Conservation (phyloP, 2,888 invertebrate genomes). For the Cephus runcator region DNA sequence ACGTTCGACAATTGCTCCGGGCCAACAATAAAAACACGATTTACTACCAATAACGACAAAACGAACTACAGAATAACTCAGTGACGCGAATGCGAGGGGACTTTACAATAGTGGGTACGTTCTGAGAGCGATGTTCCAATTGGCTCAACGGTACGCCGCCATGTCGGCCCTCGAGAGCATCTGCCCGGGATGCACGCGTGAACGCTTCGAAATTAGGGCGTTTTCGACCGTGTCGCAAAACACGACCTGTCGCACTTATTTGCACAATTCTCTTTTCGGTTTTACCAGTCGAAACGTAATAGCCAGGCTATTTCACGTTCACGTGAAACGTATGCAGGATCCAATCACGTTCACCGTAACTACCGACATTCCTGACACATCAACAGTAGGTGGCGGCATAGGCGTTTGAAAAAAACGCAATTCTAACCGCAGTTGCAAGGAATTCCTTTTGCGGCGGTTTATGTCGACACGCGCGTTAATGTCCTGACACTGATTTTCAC, state of each 20-base stretch:
- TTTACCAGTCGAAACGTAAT: neutral
- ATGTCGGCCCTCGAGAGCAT: constrained; percentile 69
- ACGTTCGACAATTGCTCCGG: constrained; percentile 51
- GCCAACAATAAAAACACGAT: constrained; percentile 60
- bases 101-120: constrained; percentile 73
- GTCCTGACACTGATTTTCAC: neutral
- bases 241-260: neutral
- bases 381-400: constrained; percentile 57
- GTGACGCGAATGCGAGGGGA: constrained; percentile 77
- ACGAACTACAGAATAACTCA: constrained; percentile 73
- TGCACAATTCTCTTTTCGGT: neutral
- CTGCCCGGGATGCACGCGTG: constrained; percentile 16
- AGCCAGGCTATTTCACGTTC: constrained; percentile 22
- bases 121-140: constrained; percentile 74
- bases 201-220: neutral
- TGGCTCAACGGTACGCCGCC: constrained; percentile 77
- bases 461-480: neutral
- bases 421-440: constrained; percentile 48
- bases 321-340: constrained; percentile 24
- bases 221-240: neutral
- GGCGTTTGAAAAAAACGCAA: constrained; percentile 50
- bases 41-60: constrained; percentile 67
- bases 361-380: constrained; percentile 35
- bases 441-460: neutral
- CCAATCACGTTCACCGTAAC: constrained; percentile 42